Percentiles rank a stretch among this genome's conserved stretches.
These are phyloP conservation scores for Falco novaeseelandiae DNA, from an alignment of 2,797 vertebrate species.

Conservation along the genomic window DNA sequence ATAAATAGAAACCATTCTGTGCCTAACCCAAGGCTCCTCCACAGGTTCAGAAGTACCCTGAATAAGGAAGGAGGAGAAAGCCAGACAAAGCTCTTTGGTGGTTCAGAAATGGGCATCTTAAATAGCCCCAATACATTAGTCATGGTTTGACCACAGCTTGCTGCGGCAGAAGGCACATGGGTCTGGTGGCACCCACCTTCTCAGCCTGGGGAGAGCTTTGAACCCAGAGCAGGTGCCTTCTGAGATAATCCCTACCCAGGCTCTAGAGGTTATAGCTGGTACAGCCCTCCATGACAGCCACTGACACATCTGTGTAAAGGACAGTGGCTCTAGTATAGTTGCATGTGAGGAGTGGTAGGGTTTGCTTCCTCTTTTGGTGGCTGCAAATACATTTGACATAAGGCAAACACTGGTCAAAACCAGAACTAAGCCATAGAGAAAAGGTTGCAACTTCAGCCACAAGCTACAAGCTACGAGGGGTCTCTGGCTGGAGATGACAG, in stretches of 20 bases:
- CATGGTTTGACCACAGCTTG: neutral
- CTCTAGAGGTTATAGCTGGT: neutral
- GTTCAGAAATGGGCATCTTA: neutral
- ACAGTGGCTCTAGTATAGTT: neutral
- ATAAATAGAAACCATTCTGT: neutral
- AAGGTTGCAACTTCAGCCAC: neutral
- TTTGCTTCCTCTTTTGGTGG: neutral
- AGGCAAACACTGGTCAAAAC: neutral
- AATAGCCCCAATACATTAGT: neutral
- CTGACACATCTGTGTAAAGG: neutral
- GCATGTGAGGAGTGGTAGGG: neutral
- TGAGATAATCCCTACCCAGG: neutral
- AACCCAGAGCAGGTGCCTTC: neutral
- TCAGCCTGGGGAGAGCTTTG: neutral
- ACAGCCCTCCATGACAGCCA: neutral
- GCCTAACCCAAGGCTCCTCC: neutral
- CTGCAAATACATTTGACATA: neutral
- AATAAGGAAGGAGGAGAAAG: neutral
- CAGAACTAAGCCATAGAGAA: neutral
- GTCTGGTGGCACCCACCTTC: neutral
- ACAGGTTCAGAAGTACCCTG: neutral
- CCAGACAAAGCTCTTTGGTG: neutral
- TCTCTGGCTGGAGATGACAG: neutral
- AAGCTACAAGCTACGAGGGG: neutral
- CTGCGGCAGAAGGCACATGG: neutral